Conservation (phyloP, 2,888 invertebrate genomes). For the Pimpla rufipes region DNA sequence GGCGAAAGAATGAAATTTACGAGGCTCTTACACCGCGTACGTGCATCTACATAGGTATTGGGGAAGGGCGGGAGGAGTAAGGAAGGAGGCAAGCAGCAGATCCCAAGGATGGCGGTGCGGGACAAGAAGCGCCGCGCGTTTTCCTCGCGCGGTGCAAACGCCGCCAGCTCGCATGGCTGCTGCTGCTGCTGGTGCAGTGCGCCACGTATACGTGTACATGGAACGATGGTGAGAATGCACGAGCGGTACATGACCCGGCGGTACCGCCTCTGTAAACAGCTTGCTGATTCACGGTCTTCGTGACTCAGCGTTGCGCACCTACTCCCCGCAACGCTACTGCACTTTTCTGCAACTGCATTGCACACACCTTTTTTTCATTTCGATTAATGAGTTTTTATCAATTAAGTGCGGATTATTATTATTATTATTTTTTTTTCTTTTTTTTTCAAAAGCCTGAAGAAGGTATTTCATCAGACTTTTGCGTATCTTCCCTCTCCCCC, state of each 20-base stretch:
- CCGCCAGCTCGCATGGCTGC: conserved; percentile 35
- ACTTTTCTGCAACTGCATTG: background rate
- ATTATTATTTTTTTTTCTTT: background rate
- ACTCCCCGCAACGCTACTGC: conserved; percentile 44
- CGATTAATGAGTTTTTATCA: background rate
- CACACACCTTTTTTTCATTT: background rate
- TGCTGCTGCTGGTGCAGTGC: conserved; percentile 8
- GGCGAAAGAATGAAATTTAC: conserved; percentile 75
- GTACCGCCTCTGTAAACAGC: conserved; percentile 56
- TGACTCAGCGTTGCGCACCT: conserved; percentile 57
- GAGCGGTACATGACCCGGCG: conserved; percentile 44
- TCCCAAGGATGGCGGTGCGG: conserved; percentile 23
- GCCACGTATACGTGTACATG: conserved; percentile 12
- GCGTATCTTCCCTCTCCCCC: no score
- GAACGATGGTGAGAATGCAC: conserved; percentile 36
- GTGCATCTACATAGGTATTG: conserved; percentile 51
- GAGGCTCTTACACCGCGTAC: conserved; percentile 69
- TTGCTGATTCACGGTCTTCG: conserved; percentile 64
- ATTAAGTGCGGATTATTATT: background rate
- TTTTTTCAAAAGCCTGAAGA: background rate
- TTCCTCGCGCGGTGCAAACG: conserved; percentile 34
- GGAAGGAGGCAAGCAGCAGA: background rate
- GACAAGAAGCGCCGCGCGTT: conserved; percentile 50
- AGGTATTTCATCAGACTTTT: no score
- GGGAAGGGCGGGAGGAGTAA: background rate